phyloP scores from a whole-genome alignment of 2,888 invertebrate genomes.

The Cryptus viduatorius region DNA sequence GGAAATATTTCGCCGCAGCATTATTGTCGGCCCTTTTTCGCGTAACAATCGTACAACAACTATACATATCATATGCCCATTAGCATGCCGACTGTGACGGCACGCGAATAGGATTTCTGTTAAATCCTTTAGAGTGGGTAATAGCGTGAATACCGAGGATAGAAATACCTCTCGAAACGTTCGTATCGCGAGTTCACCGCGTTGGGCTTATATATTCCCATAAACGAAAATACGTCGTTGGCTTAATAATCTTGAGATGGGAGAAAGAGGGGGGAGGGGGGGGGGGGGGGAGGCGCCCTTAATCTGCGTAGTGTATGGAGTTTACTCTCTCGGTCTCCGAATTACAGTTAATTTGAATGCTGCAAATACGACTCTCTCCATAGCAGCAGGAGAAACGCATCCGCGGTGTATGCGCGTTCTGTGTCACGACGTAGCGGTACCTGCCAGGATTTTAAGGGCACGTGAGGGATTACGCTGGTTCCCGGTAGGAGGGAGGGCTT shows the following conservation, averaged over 20 bases:
- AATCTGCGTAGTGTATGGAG: slow-evolving; percentile 3
- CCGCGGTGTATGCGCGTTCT: background rate
- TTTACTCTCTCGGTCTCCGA: slow-evolving; percentile 59
- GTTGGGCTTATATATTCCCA: slow-evolving; percentile 31
- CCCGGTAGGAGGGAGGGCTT: slow-evolving; percentile 23
- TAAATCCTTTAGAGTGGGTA: slow-evolving; percentile 24
- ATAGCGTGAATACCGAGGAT: slow-evolving; percentile 31
- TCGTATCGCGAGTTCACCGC: slow-evolving; percentile 11
- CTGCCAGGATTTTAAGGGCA: slow-evolving; percentile 68
- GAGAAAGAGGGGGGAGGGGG: no score
- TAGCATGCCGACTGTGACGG: slow-evolving; percentile 1
- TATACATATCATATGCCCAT: background rate
- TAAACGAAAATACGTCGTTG: slow-evolving; percentile 61
- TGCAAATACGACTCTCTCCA: slow-evolving; percentile 66
- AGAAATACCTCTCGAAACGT: slow-evolving; percentile 29
- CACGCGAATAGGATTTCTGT: background rate
- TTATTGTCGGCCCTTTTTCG: background rate
- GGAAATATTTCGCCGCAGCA: background rate
- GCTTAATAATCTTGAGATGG: slow-evolving; percentile 60
- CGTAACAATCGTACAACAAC: background rate
- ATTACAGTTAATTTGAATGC: slow-evolving; percentile 77
- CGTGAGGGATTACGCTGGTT: slow-evolving; percentile 70
- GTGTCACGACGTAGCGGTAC: background rate
- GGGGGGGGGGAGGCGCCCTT: background rate
- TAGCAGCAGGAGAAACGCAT: slow-evolving; percentile 60